Evolutionary conservation across 2,888 invertebrate genomes (phyloP).

Genomic region (Dicranocentrus wangi): DNA sequence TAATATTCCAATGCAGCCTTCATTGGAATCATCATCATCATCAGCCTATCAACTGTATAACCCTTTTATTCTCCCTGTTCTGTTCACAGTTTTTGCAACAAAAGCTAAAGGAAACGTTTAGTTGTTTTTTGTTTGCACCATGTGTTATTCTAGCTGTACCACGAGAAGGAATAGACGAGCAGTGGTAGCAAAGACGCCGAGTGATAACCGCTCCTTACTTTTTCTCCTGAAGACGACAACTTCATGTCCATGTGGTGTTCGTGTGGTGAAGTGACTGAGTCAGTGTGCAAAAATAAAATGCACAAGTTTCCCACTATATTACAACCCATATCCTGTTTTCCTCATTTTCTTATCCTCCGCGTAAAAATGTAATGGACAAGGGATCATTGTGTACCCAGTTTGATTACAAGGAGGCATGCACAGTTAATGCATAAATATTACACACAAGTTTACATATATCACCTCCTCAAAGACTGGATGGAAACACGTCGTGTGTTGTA

Average conservation of each 20-base stretch:
- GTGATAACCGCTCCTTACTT: slow-evolving; percentile 39
- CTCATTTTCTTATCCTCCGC: not conserved
- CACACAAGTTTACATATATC: no score
- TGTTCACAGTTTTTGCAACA: not conserved
- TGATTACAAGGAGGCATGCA: no score
- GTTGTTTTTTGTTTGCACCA: no score
- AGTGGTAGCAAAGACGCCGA: slow-evolving; percentile 45
- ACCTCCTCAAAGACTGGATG: no score
- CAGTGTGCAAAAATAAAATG: slow-evolving; percentile 45
- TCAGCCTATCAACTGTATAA: not conserved
- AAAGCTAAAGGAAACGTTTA: no score
- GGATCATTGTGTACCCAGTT: no score
- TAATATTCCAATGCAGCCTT: not conserved
- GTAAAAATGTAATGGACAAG: not conserved
- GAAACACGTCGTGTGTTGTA: not conserved
- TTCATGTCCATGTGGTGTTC: slow-evolving; percentile 1
- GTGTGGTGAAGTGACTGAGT: slow-evolving; percentile 15
- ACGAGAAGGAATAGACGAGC: no score
- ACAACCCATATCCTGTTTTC: slow-evolving; percentile 20
- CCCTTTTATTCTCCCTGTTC: slow-evolving; percentile 1
- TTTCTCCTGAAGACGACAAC: not conserved
- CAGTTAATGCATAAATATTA: no score
- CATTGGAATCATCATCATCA: not conserved
- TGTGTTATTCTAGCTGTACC: no score
- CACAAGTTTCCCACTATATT: not conserved